A percentile compares a stretch with the other conserved stretches of the same genome.
These are phyloP conservation scores for Euzophera pinguis DNA, from an alignment of 2,888 invertebrate genomes.

Conservation along the genomic window DNA sequence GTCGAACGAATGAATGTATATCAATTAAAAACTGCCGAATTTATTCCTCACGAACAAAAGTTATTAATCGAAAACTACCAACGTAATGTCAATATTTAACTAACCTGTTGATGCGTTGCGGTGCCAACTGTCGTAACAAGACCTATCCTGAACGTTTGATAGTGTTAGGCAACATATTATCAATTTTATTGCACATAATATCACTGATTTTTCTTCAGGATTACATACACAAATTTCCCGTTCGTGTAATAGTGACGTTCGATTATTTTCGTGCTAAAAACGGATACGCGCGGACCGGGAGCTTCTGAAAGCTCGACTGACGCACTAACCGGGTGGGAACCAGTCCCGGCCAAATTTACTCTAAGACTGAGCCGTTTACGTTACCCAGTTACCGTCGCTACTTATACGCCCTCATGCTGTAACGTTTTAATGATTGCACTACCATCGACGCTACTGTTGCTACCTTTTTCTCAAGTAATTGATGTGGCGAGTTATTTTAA, in stretches of 20 bases:
- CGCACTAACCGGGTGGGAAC: background rate
- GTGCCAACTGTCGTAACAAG: background rate
- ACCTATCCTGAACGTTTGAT: background rate
- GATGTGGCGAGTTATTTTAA: no score
- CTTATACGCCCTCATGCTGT: background rate
- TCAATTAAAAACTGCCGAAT: no score
- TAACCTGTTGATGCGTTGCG: constrained; percentile 3
- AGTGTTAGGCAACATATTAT: background rate
- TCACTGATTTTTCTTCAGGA: background rate
- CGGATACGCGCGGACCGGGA: background rate
- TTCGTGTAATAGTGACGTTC: background rate
- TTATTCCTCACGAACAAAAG: no score
- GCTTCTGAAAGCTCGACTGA: background rate
- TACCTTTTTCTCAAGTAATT: no score
- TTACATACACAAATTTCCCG: background rate
- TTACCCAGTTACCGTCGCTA: background rate
- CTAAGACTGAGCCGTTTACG: background rate
- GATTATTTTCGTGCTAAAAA: background rate
- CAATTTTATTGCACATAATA: constrained; percentile 12
- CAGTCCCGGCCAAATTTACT: constrained; percentile 3
- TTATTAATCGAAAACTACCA: background rate
- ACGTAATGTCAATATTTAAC: background rate
- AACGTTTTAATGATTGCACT: background rate
- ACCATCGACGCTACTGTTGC: no score
- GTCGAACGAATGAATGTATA: no score